Percentiles rank a stretch among this genome's conserved stretches.
Evolutionary conservation across 2,113 vertebrate species (phyloP).

Genomic region (Solenodon paradoxus): DNA sequence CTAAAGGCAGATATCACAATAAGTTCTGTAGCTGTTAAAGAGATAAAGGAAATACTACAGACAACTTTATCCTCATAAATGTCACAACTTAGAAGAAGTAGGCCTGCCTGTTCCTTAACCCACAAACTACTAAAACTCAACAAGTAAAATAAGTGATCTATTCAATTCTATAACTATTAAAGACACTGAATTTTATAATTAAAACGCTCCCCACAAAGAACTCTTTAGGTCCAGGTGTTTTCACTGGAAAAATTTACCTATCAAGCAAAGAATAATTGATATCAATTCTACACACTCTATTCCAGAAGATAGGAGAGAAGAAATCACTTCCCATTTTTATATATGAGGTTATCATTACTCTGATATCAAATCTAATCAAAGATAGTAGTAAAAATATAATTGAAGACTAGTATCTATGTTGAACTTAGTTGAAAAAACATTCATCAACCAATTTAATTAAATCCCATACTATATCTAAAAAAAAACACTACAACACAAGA

Average conservation of each 20-base stretch:
- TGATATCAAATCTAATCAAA: not conserved
- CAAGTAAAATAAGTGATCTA: not conserved
- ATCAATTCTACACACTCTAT: not conserved
- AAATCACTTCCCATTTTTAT: not conserved
- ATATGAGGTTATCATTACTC: too few species aligned
- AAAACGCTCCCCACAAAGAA: not conserved
- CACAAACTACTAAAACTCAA: conserved; percentile 1
- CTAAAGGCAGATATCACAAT: not conserved
- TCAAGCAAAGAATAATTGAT: not conserved
- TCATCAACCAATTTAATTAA: not conserved
- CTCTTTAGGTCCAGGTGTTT: too few species aligned
- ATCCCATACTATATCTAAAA: not conserved
- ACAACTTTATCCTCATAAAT: not conserved
- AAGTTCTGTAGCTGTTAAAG: not conserved
- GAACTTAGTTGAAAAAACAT: not conserved
- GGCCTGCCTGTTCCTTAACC: not conserved
- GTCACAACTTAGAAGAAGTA: not conserved
- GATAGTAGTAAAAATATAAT: not conserved
- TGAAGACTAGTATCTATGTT: not conserved
- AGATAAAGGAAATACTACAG: not conserved
- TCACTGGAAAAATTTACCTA: too few species aligned
- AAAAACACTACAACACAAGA: not conserved
- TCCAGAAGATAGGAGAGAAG: not conserved
- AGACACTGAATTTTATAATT: not conserved
- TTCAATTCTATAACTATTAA: not conserved